Conservation (phyloP, 2,888 invertebrate genomes). For the Cactoblastis cactorum region DNA sequence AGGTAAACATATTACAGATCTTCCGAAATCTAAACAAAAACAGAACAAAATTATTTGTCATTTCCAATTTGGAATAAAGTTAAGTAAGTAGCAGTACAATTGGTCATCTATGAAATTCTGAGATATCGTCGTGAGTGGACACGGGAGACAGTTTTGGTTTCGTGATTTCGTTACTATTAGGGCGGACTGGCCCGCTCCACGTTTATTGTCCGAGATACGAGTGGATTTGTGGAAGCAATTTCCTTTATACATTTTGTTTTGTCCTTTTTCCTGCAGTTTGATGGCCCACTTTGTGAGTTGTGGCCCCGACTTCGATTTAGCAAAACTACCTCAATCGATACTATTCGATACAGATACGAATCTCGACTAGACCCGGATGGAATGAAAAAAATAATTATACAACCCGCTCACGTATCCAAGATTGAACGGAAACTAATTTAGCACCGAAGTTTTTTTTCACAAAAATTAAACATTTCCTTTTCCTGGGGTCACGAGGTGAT, state of each 20-base stretch:
- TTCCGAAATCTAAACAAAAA: too few species aligned
- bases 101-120: constrained; percentile 52
- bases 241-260: constrained; percentile 80
- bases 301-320: constrained; percentile 69
- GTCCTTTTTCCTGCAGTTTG: constrained; percentile 78
- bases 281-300: constrained; percentile 74
- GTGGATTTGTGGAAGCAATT: constrained; percentile 80
- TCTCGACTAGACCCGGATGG: constrained; percentile 48
- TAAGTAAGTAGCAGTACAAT: constrained; percentile 28
- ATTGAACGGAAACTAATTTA: constrained; percentile 72
- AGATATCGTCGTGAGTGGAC: constrained; percentile 52
- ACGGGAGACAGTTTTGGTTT: constrained; percentile 75
- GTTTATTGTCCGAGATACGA: constrained; percentile 79
- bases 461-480: constrained; percentile 42
- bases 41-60: too few species aligned
- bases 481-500: constrained; percentile 8
- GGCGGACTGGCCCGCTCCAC: constrained; percentile 69
- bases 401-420: constrained; percentile 62
- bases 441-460: constrained; percentile 51
- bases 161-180: constrained; percentile 79
- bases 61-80: not conserved
- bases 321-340: constrained; percentile 60
- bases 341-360: constrained; percentile 65
- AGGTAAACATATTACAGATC: too few species aligned
- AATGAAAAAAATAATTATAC: constrained; percentile 65